phyloP scores from a whole-genome alignment of 2,888 invertebrate species.

The Drosophila siamana region DNA sequence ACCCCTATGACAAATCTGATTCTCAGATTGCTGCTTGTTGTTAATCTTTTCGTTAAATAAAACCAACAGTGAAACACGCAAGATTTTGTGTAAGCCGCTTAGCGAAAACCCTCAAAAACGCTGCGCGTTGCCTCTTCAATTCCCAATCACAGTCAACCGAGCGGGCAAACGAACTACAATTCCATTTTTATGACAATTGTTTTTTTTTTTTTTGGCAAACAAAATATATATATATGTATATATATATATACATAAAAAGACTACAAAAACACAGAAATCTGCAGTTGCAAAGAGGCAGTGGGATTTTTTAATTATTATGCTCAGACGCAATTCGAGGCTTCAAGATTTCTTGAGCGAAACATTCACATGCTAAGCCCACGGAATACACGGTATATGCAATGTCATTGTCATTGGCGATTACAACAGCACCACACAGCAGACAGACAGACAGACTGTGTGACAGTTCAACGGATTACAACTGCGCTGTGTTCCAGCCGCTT shows the following conservation, averaged over 20 bases:
- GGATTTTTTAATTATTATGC: slow-evolving; percentile 56
- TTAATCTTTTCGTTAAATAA: slow-evolving; percentile 73
- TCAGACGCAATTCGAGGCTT: slow-evolving; percentile 34
- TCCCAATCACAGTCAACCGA: slow-evolving; percentile 22
- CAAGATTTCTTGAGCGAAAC: slow-evolving; percentile 9
- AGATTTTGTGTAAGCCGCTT: slow-evolving; percentile 73
- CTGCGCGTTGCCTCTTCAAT: slow-evolving; percentile 20
- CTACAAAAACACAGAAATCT: slow-evolving; percentile 12
- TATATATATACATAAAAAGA: slow-evolving; percentile 14
- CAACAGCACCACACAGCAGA: slow-evolving; percentile 6
- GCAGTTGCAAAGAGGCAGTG: slow-evolving; percentile 21
- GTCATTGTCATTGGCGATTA: slow-evolving; percentile 49
- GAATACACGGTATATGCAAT: slow-evolving; percentile 35
- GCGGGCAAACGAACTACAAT: slow-evolving; percentile 15
- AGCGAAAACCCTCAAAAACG: slow-evolving; percentile 34
- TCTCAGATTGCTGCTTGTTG: slow-evolving; percentile 58
- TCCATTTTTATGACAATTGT: slow-evolving; percentile 43
- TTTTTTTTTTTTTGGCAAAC: slow-evolving; percentile 11
- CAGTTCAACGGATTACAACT: slow-evolving; percentile 59
- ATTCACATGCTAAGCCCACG: slow-evolving; percentile 23
- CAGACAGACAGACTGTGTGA: slow-evolving; percentile 28
- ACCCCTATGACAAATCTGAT: slow-evolving; percentile 73
- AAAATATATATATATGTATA: too few relatives aligned
- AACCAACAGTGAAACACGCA: slow-evolving; percentile 75
- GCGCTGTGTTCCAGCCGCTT: slow-evolving; percentile 17